Base-by-base conservation (phyloP, 2,888 invertebrate genomes). In the Autographa gamma region DNA sequence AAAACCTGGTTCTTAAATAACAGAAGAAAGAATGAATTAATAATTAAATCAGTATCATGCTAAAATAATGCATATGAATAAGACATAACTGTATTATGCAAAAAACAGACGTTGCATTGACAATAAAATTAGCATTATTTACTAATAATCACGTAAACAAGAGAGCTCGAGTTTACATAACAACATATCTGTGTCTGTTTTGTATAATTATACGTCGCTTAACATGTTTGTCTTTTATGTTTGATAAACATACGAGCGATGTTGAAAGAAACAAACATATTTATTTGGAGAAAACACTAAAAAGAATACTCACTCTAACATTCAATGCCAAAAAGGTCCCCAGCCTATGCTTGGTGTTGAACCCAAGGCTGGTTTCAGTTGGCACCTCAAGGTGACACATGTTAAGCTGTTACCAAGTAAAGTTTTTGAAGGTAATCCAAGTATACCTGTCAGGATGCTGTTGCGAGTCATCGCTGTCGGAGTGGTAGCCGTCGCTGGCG, bases 401-500 rank as follows among this genome's bases (percentile, higher is more conserved):
- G 25, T 1, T 25, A 25, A 25, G 25, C 25, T 25, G 25, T 25
- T 1, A 25, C 25, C 25, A 25, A 3, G 25, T 25, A 25, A 25
- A 25, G 25, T 25, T 25, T 25, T 25, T 25, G 25, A 25, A 25
- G 25, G 3, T 25, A 25, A 25, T 25, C 3, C 25, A 0, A 59
- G n/a, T 25, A 41, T 41, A 95, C 95, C 93, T 93, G 78, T 95
- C 95, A 25, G 93, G 90, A 65, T 92, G 90, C 48, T 93, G 93
- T 8, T 91, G 93, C 0, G 94, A 90, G 56, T 95, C 95, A 70
- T 98, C 98, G 19, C 97, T 97, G 90, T 98, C 98, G 0, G 98
- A 98, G 88, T 98, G 98, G 91, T 98, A 98, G 18, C 98, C 98
- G 81, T 98, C 98, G 87, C 98, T 98, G 78, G 95, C 91, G 2